Base-by-base conservation (phyloP, 2,113 vertebrate genomes). In the Nesoenas mayeri region DNA sequence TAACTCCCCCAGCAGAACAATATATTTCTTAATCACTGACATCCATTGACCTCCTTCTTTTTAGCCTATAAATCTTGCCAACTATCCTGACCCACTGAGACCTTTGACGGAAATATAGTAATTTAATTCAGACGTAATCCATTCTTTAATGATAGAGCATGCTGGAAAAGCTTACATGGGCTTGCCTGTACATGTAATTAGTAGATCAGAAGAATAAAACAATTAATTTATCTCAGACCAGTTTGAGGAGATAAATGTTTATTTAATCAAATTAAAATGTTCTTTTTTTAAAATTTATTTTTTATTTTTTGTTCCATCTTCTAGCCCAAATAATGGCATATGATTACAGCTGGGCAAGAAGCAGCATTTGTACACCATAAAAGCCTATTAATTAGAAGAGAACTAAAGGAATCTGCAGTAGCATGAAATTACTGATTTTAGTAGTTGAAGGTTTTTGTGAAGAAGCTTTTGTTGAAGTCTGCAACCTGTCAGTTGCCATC, bases 201-300 rank as follows among this genome's bases (percentile, higher is more conserved):
- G 87, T 64, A 86, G 70, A 93, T 82, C 54, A 80, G 75, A 66
- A 74, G 53, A 57, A 88, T 83, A 79, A 62, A 85, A 89, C 78
- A 91, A 93, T 96, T 96, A 91, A 89, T 96, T 93, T 92, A 14
- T 83, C 62, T 90, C 66, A 95, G 87, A 79, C 73, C 84, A 91
- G 51, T 75, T 96, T 3, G 15, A 91, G 54, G 64, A 96, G 69
- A 93, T 61, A 79, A 82, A 62, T 92, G 65, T 85, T 96, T 94
- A 53, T 78, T 96, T 91, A 94, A 95, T 82, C 36, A 90, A 93
- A 93, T 80, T 64, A 91, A 96, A 94, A 88, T 72, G 48, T 77
- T 89, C 66, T 11, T 75, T 79, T 54, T 26, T 61, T 72, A 19
- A 14, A 18, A 14, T 24, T 32, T n/a, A 17, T 65, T 79, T 78